phyloP scores from a whole-genome alignment of 1,140 invertebrate species.

The Oncopodura yosiiana region DNA sequence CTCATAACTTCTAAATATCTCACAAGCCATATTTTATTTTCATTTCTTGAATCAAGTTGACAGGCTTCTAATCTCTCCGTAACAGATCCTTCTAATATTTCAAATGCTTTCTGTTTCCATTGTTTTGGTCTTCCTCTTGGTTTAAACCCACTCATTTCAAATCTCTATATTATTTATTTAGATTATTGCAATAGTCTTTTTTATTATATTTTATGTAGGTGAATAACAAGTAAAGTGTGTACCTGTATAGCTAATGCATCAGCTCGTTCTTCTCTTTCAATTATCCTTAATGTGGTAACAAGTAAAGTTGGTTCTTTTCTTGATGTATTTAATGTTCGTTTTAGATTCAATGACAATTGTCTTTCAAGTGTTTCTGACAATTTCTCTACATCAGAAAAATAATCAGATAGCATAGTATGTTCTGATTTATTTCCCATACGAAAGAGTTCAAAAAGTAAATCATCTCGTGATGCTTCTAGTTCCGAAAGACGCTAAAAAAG shows the following conservation, averaged over 20 bases:
- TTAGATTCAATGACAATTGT: slow-evolving; percentile 78
- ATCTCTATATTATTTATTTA: slow-evolving; percentile 6
- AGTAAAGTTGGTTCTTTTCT: slow-evolving; percentile 90
- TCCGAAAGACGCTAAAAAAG: slow-evolving; percentile 69
- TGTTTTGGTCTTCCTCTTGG: slow-evolving; percentile 85
- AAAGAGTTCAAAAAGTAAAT: slow-evolving; percentile 87
- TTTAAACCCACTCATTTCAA: slow-evolving; percentile 58
- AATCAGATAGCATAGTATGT: slow-evolving; percentile 80
- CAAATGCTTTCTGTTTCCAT: slow-evolving; percentile 79
- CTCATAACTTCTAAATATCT: slow-evolving; percentile 56
- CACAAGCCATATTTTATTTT: slow-evolving; percentile 95
- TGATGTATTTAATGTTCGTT: slow-evolving; percentile 84
- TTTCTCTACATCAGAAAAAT: slow-evolving; percentile 89
- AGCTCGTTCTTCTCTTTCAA: slow-evolving; percentile 90
- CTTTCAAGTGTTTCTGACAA: slow-evolving; percentile 83
- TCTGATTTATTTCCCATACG: slow-evolving; percentile 85
- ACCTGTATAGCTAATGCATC: slow-evolving; percentile 67
- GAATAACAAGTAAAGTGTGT: slow-evolving; percentile 1
- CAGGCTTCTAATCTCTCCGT: slow-evolving; percentile 75
- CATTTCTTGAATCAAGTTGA: slow-evolving; percentile 78
- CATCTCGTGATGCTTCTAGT: slow-evolving; percentile 91
- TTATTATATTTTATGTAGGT: slow-evolving; percentile 2
- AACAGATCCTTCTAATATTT: slow-evolving; percentile 74
- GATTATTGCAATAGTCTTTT: no score
- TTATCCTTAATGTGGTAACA: slow-evolving; percentile 89